Evolutionary conservation across 1,140 invertebrate species (phyloP), one percentile per base, ranked within the genome.

Genomic region (Trachymyrmex cornetzi): DNA sequence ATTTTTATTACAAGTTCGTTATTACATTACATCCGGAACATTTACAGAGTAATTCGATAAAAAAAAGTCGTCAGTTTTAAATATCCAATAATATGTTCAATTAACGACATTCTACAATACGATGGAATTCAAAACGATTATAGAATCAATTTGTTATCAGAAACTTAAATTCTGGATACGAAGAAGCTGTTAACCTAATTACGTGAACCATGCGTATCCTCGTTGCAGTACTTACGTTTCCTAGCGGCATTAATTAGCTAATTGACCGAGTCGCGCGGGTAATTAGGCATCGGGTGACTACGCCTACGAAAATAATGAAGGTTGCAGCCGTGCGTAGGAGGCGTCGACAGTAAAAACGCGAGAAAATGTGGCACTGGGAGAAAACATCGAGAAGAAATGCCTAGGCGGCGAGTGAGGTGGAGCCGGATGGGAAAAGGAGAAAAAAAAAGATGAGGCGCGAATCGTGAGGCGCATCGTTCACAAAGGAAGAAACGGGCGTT

Each of bases 221-320:
- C 50, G 38, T 79, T 57, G 61, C 75, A 48, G 69, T 85, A 57
- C 84, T 91, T 88, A 82, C n/a, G 72, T 61, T 85, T 85, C 61
- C 64, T 86, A 74, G 12, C 12, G 81, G 77, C 88, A 88, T 92
- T 93, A 92, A 93, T 92, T 90, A 92, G 86, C 89, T 92, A 92
- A 93, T 92, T 87, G 91, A 92, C 77, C 88, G 69, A 90, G 63
- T 38, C 75, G 48, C 57, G n/a, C 57, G 69, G 82, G 88, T 91
- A 91, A 91, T 91, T 89, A 91, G 80, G 14, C 84, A 50, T 69
- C 72, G 75, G 77, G 19, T 77, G 80, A 50, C 53, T 86, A 69
- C 50, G 27, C 71, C 79, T 87, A 55, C 61, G 61, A 69, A 85
- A 90, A 90, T 91, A 91, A 91, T 85, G 44, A 71, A 87, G 57